A percentile compares a stretch with the other conserved stretches of the same genome.
These are phyloP conservation scores for Falco columbarius DNA, from an alignment of 2,797 vertebrate species.

Conservation along the genomic window DNA sequence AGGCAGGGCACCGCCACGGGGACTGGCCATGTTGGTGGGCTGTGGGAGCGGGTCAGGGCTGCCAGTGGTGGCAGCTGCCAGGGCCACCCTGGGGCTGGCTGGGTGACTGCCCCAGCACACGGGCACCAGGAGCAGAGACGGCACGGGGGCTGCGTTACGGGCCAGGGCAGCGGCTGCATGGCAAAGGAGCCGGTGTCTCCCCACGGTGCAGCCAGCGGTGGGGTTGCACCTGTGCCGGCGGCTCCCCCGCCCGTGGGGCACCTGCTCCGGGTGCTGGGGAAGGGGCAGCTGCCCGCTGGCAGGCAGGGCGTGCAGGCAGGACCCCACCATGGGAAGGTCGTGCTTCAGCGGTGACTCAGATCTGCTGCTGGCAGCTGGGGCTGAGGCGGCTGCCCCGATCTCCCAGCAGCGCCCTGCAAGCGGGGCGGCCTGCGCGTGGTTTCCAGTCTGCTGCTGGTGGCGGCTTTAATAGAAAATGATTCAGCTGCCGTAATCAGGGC, in stretches of 20 bases:
- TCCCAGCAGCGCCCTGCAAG: not conserved
- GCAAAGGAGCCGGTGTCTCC: not conserved
- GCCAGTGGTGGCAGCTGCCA: fast-evolving
- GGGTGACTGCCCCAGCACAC: fast-evolving
- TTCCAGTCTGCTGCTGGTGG: not conserved
- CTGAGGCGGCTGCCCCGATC: not conserved
- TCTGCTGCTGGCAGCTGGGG: not conserved
- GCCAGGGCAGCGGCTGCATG: fast-evolving
- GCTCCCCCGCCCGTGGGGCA: not conserved
- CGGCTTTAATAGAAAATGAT: conserved; percentile 48
- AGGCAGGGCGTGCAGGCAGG: not conserved
- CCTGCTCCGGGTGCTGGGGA: not conserved
- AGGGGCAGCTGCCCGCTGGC: not conserved
- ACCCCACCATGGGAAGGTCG: not conserved
- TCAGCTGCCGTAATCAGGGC: conserved; percentile 40
- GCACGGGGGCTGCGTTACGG: fast-evolving
- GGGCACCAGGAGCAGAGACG: fast-evolving
- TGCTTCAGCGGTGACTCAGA: conserved; percentile 15
- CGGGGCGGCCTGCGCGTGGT: not conserved
- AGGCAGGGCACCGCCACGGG: not conserved
- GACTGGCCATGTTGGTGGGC: fast-evolving
- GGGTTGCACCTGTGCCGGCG: fast-evolving
- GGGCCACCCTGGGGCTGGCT: too few relatives aligned
- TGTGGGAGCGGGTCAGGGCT: fast-evolving
- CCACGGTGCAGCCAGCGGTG: fast-evolving